Percentiles rank a stretch among this genome's conserved stretches.
Evolutionary conservation across 1,140 invertebrate species (phyloP).

Genomic region (Drosophila bifasciata): DNA sequence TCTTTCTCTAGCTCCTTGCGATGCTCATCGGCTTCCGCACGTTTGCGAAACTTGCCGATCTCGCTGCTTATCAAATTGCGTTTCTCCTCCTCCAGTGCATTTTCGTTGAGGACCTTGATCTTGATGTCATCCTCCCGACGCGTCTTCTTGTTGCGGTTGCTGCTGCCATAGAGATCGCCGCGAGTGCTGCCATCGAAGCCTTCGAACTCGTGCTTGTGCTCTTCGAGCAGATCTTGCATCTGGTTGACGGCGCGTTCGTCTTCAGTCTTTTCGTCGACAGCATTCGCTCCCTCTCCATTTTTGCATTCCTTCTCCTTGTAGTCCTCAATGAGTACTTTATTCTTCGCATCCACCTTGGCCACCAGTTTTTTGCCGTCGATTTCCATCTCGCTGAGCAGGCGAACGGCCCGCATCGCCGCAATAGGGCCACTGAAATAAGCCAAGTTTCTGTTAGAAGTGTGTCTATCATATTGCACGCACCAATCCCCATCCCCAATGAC

Average conservation of each 20-base stretch:
- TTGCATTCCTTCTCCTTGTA: slow-evolving; percentile 90
- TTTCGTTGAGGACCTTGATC: slow-evolving; percentile 89
- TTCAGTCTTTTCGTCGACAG: slow-evolving; percentile 89
- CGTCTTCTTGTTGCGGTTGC: slow-evolving; percentile 63
- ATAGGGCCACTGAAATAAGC: slow-evolving; percentile 92
- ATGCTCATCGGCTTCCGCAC: slow-evolving; percentile 84
- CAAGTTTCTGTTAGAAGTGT: no score
- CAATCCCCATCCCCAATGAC: no score
- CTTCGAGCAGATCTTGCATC: slow-evolving; percentile 91
- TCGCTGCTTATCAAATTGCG: slow-evolving; percentile 97
- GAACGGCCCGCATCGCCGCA: slow-evolving; percentile 96
- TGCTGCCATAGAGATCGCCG: slow-evolving; percentile 62
- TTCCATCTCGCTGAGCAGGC: slow-evolving; percentile 96
- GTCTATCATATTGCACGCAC: no score
- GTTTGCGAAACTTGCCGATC: slow-evolving; percentile 98
- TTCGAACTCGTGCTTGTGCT: slow-evolving; percentile 87
- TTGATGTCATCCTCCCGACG: slow-evolving; percentile 83
- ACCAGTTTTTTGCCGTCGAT: slow-evolving; percentile 97
- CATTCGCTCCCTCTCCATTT: slow-evolving; percentile 72
- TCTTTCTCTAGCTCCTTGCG: slow-evolving; percentile 86
- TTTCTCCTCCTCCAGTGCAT: slow-evolving; percentile 97
- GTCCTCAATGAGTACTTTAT: slow-evolving; percentile 96
- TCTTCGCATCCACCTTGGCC: slow-evolving; percentile 99
- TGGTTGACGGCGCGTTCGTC: slow-evolving; percentile 90
- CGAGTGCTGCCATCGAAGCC: slow-evolving; percentile 74